Evolutionary conservation across 1,140 invertebrate species (phyloP), one percentile per base, ranked within the genome.

Genomic region (Apis laboriosa): DNA sequence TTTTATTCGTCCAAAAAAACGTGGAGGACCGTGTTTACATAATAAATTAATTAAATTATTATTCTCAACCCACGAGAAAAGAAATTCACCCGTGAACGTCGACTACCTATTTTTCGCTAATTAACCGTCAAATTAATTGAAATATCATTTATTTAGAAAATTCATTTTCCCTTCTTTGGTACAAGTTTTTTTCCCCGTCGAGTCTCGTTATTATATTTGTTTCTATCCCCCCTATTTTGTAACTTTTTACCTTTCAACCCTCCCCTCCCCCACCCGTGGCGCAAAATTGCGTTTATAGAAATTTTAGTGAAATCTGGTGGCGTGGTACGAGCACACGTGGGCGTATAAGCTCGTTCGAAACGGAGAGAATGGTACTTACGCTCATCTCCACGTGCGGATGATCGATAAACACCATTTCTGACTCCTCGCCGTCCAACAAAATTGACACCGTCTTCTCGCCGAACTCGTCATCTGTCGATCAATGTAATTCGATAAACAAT

Each of bases 391-490:
- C 95, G 82, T 96, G 96, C 0, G 97, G 97, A 94, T 98, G 97
- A 92, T 99, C 98, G 71, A 98, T 97, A 91, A 98, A 98, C 79
- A 98, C 96, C 94, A 99, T 95, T 89, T 98, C 97, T 0, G 97
- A 98, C 92, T 99, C 98, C 90, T 98, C 97, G 1, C 97, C 97
- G 86, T 99, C 98, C 68, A 99, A 93, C 28, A 98, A 93, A 8
- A 99, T 97, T 0, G 97, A 97, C n/a, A 98, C 97, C 0, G 97
- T 97, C 93, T 98, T 97, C 93, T 98, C 98, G 1, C 97, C 97
- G 90, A 98, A 98, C 90, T 98, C 98, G 90, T 98, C 97, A 95
- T 98, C 97, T 98, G 95, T 43, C 17, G 1, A 21, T 43, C 13
- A 24, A 9, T 11, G 5, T 21, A 11, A 43, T 5, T 67, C 17